Conservation (phyloP, 2,888 invertebrate species). For the Phasia obesa region DNA sequence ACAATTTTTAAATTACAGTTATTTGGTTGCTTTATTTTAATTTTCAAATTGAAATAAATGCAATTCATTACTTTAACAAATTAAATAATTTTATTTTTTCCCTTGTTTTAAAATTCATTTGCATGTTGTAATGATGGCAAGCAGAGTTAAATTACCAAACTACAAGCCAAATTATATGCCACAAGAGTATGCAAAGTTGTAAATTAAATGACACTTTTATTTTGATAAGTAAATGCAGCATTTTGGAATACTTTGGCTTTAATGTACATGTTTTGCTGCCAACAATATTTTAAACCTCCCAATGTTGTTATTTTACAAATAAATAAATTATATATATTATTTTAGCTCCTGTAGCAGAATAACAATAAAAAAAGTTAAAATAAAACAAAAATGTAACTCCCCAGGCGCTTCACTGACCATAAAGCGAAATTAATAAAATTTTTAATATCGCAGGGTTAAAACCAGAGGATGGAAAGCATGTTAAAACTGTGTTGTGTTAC, state of each 20-base stretch:
- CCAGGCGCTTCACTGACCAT: constrained; percentile 42
- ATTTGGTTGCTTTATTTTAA: not conserved
- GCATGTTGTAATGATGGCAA: constrained; percentile 38
- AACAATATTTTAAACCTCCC: not conserved
- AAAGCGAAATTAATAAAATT: constrained; percentile 57
- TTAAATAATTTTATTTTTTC: constrained; percentile 22
- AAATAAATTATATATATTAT: constrained; percentile 60
- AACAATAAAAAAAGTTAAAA: constrained; percentile 6
- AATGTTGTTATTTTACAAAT: constrained; percentile 49
- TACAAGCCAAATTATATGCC: constrained; percentile 58
- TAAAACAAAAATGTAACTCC: constrained; percentile 30
- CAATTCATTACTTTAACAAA: constrained; percentile 25
- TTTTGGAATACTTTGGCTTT: constrained; percentile 19
- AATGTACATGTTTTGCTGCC: constrained; percentile 4
- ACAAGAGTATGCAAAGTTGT: constrained; percentile 44
- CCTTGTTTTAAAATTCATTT: not conserved
- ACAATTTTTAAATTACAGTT: not conserved
- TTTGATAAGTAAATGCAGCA: constrained; percentile 51
- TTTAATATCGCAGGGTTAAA: constrained; percentile 24
- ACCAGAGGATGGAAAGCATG: constrained; percentile 23
- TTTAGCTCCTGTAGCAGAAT: constrained; percentile 1
- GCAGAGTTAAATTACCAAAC: constrained; percentile 23
- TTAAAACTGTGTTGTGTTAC: constrained; percentile 41
- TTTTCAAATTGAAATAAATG: not conserved
- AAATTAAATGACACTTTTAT: constrained; percentile 60